These are phyloP conservation scores for Thalpophila matura DNA, from an alignment of 2,888 invertebrate genomes.

Conservation along the genomic window DNA sequence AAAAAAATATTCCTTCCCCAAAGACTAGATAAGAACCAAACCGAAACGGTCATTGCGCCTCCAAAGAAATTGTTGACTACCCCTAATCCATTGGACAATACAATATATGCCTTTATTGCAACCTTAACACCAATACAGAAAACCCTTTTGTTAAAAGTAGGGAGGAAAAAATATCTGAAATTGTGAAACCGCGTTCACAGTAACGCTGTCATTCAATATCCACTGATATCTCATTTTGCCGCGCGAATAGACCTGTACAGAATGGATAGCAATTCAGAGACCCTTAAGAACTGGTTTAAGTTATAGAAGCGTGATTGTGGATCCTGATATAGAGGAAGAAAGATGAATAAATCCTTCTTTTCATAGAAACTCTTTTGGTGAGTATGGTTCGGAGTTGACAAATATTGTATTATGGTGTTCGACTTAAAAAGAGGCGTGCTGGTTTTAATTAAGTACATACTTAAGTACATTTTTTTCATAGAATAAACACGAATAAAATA, in stretches of 20 bases:
- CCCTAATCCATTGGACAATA: constrained; percentile 74
- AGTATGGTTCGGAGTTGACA: constrained; percentile 7
- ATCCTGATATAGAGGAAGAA: neutral
- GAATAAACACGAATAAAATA: no score
- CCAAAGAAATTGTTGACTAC: constrained; percentile 73
- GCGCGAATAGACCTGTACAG: constrained; percentile 80
- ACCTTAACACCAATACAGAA: constrained; percentile 64
- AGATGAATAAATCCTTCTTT: constrained; percentile 20
- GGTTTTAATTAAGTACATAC: no score
- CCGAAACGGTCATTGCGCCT: constrained; percentile 48
- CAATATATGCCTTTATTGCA: constrained; percentile 71
- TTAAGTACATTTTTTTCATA: no score
- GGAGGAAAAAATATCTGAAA: constrained; percentile 52
- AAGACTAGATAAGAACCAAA: constrained; percentile 45
- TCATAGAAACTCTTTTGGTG: constrained; percentile 7
- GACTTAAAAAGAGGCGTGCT: neutral
- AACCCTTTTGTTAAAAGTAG: constrained; percentile 74
- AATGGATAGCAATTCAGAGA: constrained; percentile 78
- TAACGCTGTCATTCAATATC: constrained; percentile 86
- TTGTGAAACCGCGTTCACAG: constrained; percentile 72
- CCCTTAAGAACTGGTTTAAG: constrained; percentile 71
- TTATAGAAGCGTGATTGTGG: constrained; percentile 43
- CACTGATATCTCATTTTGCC: constrained; percentile 89
- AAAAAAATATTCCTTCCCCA: constrained; percentile 1
- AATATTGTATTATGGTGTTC: constrained; percentile 2